A percentile compares a stretch with the other conserved stretches of the same genome.
Conservation (phyloP, 2,113 vertebrate species). For the Ivindomyrus marchei region DNA sequence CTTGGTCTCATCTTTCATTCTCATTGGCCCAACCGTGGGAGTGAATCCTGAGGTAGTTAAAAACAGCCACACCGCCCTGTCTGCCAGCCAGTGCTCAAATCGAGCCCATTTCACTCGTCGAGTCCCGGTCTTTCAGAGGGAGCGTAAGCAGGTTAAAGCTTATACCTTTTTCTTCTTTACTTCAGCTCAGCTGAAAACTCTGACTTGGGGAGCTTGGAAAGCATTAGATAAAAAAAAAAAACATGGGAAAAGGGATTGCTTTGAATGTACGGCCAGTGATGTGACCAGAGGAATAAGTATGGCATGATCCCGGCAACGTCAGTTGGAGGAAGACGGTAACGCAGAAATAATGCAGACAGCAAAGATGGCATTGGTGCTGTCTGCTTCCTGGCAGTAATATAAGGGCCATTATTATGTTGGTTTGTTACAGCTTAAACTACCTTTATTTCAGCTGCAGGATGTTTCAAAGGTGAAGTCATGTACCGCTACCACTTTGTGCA, state of each 20-base stretch:
- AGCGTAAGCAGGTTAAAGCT: neutral
- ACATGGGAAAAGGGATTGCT: neutral
- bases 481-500: neutral
- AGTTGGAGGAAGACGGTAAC: neutral
- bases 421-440: neutral
- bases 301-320: neutral
- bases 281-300: neutral
- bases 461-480: neutral
- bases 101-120: neutral
- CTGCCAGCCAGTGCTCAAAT: neutral
- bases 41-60: neutral
- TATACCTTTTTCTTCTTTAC: neutral
- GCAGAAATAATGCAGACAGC: neutral
- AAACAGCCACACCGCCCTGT: neutral
- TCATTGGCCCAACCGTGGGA: neutral
- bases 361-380: neutral
- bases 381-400: neutral
- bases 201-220: neutral
- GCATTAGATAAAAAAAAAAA: neutral
- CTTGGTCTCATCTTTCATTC: neutral
- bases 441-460: neutral
- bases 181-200: neutral
- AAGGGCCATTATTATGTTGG: neutral
- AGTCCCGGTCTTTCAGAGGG: neutral
- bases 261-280: neutral